phyloP scores from a whole-genome alignment of 1,140 invertebrate species.

The Saccostrea cuccullata region DNA sequence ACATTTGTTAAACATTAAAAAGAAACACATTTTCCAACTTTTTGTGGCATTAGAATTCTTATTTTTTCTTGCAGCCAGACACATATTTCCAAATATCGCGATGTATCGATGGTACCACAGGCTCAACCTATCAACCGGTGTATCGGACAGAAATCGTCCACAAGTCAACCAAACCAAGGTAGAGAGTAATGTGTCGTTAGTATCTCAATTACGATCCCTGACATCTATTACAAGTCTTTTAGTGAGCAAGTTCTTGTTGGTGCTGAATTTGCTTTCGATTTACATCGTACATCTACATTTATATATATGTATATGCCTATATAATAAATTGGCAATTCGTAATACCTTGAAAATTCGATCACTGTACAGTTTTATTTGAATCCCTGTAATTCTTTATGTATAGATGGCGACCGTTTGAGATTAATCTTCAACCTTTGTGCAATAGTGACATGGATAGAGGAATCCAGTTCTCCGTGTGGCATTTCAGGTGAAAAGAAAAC shows the following conservation, averaged over 20 bases:
- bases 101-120: conserved; percentile 54
- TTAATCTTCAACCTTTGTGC: conserved; percentile 60
- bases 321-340: too few species aligned
- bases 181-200: background rate
- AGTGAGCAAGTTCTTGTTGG: too few species aligned
- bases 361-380: too few species aligned
- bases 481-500: conserved; percentile 49
- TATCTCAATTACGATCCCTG: too few species aligned
- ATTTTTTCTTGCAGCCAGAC: conserved; percentile 57
- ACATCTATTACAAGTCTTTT: too few species aligned
- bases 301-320: too few species aligned
- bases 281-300: too few species aligned
- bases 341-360: too few species aligned
- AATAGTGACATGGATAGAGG: conserved; percentile 62
- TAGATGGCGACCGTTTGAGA: conserved; percentile 63
- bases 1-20: too few species aligned
- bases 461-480: conserved; percentile 61
- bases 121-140: conserved; percentile 57
- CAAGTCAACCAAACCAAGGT: conserved; percentile 62
- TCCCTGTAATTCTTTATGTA: background rate
- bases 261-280: too few species aligned
- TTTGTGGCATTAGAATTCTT: too few species aligned
- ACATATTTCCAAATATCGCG: conserved; percentile 57
- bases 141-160: conserved; percentile 60
- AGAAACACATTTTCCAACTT: too few species aligned